Percentiles rank a stretch among this genome's conserved stretches.
Conservation (phyloP, 2,113 vertebrate genomes). For the Damaliscus lunatus region DNA sequence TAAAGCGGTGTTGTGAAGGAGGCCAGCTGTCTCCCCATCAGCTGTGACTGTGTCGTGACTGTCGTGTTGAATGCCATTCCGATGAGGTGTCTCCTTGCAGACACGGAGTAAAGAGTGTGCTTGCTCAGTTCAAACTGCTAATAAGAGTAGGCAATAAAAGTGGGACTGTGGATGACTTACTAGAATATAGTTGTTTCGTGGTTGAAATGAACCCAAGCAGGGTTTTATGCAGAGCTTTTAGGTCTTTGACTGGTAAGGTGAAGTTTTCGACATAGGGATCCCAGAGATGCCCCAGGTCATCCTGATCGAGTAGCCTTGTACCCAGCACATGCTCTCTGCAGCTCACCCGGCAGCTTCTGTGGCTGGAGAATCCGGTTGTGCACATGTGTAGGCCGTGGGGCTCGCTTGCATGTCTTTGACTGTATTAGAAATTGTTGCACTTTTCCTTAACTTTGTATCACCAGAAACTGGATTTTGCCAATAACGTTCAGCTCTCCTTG, state of each 20-base stretch:
- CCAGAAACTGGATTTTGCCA: constrained; percentile 89
- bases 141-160: not conserved
- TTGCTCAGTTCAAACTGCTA: not conserved
- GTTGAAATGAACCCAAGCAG: not conserved
- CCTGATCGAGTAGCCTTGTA: accelerated
- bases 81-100: accelerated
- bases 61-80: accelerated
- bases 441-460: constrained; percentile 77
- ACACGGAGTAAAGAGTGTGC: accelerated
- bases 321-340: accelerated
- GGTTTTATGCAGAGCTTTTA: accelerated
- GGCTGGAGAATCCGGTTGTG: accelerated
- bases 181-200: not conserved
- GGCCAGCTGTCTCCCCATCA: not conserved
- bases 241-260: not conserved
- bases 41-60: accelerated
- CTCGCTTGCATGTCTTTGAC: not conserved
- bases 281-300: accelerated
- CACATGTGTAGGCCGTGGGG: accelerated
- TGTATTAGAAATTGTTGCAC: not conserved
- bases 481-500: constrained; percentile 86
- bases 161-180: accelerated
- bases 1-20: too few relatives aligned
- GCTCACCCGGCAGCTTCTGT: accelerated
- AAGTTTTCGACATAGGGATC: not conserved